Evolutionary conservation across 1,140 invertebrate species (phyloP).

Genomic region (Anthonomus grandis): DNA sequence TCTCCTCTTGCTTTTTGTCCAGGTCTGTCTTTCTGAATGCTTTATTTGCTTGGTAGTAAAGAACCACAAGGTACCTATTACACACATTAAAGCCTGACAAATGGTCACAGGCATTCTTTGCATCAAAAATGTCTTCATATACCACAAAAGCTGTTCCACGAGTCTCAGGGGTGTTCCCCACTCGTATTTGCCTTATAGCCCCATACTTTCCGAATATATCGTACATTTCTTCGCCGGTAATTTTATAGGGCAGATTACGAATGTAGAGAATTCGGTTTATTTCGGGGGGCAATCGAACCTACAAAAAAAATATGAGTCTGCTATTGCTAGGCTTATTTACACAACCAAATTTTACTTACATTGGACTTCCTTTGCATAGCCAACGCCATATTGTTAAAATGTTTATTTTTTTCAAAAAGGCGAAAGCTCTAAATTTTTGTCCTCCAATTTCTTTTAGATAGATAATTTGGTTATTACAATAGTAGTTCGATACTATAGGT

Average conservation of each 20-base stretch:
- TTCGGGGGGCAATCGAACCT: constrained; percentile 97
- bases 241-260: constrained; percentile 98
- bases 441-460: no score
- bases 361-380: constrained; percentile 60
- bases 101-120: constrained; percentile 99
- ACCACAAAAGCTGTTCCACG: constrained; percentile 98
- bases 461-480: no score
- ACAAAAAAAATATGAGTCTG: constrained; percentile 42
- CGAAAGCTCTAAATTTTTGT: no score
- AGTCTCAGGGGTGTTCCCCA: constrained; percentile 97
- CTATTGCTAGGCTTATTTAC: not conserved
- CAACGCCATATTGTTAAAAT: no score
- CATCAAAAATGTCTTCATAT: constrained; percentile 99
- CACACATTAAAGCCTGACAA: constrained; percentile 99
- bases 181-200: constrained; percentile 96
- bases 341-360: constrained; percentile 48
- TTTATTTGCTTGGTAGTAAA: constrained; percentile 94
- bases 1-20: constrained; percentile 95
- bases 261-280: constrained; percentile 97
- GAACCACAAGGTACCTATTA: constrained; percentile 95
- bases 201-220: constrained; percentile 99
- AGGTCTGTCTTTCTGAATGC: constrained; percentile 96
- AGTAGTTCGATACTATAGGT: no score
- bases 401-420: no score
- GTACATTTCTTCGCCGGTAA: constrained; percentile 99